phyloP scores from a whole-genome alignment of 2,888 invertebrate species.

The Anthophora plumipes region DNA sequence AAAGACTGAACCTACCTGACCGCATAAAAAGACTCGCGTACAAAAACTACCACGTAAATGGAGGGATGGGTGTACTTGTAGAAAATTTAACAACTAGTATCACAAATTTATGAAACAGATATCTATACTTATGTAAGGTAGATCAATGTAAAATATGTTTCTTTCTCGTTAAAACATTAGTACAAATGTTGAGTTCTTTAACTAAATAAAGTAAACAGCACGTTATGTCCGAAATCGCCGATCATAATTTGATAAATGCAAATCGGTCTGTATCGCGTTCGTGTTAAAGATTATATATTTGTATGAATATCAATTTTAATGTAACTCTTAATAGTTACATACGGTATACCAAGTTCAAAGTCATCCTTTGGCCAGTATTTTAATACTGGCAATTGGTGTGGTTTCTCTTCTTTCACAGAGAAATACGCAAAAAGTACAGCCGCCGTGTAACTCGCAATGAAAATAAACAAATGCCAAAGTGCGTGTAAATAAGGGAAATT shows the following conservation, averaged over 20 bases:
- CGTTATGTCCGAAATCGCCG: slow-evolving; percentile 9
- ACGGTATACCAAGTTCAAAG: slow-evolving; percentile 92
- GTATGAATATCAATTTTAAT: slow-evolving; percentile 85
- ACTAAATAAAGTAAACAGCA: slow-evolving; percentile 27
- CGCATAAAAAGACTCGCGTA: too few species aligned
- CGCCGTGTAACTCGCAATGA: slow-evolving; percentile 91
- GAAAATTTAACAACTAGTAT: slow-evolving; percentile 53
- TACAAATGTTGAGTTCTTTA: slow-evolving; percentile 29
- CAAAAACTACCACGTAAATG: too few species aligned
- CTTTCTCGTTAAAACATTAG: slow-evolving; percentile 33
- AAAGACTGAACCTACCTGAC: too few species aligned
- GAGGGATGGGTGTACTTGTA: slow-evolving; percentile 47
- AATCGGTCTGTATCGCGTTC: slow-evolving; percentile 41
- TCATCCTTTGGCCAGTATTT: slow-evolving; percentile 92
- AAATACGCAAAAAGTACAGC: slow-evolving; percentile 93
- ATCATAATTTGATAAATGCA: slow-evolving; percentile 42
- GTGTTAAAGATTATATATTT: slow-evolving; percentile 83
- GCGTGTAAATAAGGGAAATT: slow-evolving; percentile 94
- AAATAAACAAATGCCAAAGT: slow-evolving; percentile 93
- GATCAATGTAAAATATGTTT: slow-evolving; percentile 37
- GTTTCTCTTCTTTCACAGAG: slow-evolving; percentile 90
- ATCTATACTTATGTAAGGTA: slow-evolving; percentile 35
- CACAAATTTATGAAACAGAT: slow-evolving; percentile 58
- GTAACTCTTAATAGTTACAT: slow-evolving; percentile 88
- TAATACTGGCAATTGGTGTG: slow-evolving; percentile 89